Base-by-base conservation (phyloP, 2,113 vertebrate genomes). In the Lethenteron camtschaticum region DNA sequence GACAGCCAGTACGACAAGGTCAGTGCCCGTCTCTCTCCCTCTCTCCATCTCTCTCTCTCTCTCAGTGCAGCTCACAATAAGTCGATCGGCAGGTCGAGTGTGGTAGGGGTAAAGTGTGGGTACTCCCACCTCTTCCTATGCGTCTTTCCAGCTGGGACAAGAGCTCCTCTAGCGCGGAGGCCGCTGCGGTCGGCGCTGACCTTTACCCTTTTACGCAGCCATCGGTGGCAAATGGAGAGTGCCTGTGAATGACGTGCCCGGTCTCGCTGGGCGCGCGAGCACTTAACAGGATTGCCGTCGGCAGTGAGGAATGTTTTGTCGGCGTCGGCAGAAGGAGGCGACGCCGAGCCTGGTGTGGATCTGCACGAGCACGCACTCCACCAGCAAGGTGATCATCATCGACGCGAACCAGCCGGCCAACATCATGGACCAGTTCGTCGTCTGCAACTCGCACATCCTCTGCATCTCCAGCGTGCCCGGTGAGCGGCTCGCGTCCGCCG, bases 351-450 rank as follows among this genome's bases (percentile, higher is more conserved):
- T 91, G 9, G 92, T 99, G 71, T 99, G 94, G 94, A 92, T 99
- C 70, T 85, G 96, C 75, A 99, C 94, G 71, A 99, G 94, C 81
- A 99, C 91, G 0, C 80, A 91, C 75, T 86, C 86, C 4, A 95
- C 90, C 74, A 99, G 94, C 81, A 99, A 99, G 76, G 91, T 99
- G 68, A 90, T 99, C 41, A 95, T 99, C 78, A 89, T 99, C 8
- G 94, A 99, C 56, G 94, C 94, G 77, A 95, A 95, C 80, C 92
- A 96, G 77, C 94, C 94, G 0, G 91, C 90, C 77, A 92, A 91
- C 0, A 83, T 97, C 58, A 90, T 99, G 68, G 92, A 99, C 79
- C 94, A 99, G 79, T 99, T 99, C 78, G 95, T 90, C 11, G 94
- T 96, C 70, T 97, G 94, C 82, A 99, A 99, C 0, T 88, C 94